Conservation (phyloP, 1,140 invertebrate species). For the Amyelois transitella region DNA sequence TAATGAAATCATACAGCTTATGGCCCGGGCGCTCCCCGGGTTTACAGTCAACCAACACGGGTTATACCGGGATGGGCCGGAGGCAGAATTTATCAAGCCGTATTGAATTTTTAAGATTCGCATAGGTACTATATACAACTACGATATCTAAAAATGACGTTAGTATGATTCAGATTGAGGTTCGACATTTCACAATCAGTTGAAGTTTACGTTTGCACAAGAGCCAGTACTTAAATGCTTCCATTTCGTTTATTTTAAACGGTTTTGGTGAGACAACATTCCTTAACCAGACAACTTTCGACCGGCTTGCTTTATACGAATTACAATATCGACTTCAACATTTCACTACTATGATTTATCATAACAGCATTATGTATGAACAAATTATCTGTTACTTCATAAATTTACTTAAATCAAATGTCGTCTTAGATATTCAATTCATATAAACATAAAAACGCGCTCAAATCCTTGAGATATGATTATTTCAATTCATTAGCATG, state of each 20-base stretch:
- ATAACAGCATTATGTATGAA: no score
- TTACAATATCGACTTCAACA: conserved; percentile 3
- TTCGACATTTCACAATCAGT: no score
- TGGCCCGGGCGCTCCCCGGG: neutral
- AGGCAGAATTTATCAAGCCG: neutral
- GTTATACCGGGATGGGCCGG: neutral
- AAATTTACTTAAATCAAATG: no score
- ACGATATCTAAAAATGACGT: no score
- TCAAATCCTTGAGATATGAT: conserved; percentile 3
- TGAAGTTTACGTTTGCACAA: no score
- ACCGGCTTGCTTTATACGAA: conserved; percentile 9
- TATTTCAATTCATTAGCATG: neutral
- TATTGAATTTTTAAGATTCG: no score
- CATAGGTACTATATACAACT: no score
- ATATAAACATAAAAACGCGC: no score
- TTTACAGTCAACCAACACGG: neutral
- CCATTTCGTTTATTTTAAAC: conserved; percentile 1
- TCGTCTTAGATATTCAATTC: no score
- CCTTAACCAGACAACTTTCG: conserved; percentile 23
- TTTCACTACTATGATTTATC: neutral
- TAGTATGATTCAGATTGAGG: no score
- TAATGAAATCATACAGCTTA: conserved; percentile 13
- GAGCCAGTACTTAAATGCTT: conserved; percentile 5
- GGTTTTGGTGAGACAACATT: conserved; percentile 18
- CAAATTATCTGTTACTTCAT: no score